Conservation (phyloP, 2,797 vertebrate species). For the Anas georgica region DNA sequence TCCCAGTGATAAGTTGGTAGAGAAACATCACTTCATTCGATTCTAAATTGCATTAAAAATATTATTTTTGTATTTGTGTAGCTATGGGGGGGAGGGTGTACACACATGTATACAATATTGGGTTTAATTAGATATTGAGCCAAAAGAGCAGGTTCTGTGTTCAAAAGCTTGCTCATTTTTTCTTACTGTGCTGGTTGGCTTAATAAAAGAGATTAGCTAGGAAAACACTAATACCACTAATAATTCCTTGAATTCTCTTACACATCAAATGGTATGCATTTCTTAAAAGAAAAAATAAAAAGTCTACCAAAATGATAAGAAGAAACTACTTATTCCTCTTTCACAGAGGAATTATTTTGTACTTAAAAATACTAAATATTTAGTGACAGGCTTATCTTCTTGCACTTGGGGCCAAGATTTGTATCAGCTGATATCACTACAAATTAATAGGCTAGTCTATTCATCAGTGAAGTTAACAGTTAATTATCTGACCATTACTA, state of each 20-base stretch:
- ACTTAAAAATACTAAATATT: not conserved
- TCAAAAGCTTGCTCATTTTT: not conserved
- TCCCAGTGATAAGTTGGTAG: not conserved
- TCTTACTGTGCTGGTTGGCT: not conserved
- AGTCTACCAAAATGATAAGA: not conserved
- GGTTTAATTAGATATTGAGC: not conserved
- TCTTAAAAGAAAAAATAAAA: not conserved
- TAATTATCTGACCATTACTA: not conserved
- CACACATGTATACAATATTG: too few relatives aligned
- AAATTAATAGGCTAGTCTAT: not conserved
- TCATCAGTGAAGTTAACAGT: not conserved
- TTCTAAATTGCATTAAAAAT: not conserved
- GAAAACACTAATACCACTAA: not conserved
- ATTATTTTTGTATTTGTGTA: not conserved
- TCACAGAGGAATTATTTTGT: not conserved
- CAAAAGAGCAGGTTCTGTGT: not conserved
- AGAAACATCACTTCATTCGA: not conserved
- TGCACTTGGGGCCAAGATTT: not conserved
- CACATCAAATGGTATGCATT: accelerated
- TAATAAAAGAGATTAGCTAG: not conserved
- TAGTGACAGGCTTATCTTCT: not conserved
- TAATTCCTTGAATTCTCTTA: not conserved
- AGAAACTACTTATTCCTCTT: not conserved
- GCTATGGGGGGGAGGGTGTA: not conserved
- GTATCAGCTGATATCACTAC: not conserved